Evolutionary conservation across 2,888 invertebrate genomes (phyloP).

Genomic region (Macrosoma leucophasiata): DNA sequence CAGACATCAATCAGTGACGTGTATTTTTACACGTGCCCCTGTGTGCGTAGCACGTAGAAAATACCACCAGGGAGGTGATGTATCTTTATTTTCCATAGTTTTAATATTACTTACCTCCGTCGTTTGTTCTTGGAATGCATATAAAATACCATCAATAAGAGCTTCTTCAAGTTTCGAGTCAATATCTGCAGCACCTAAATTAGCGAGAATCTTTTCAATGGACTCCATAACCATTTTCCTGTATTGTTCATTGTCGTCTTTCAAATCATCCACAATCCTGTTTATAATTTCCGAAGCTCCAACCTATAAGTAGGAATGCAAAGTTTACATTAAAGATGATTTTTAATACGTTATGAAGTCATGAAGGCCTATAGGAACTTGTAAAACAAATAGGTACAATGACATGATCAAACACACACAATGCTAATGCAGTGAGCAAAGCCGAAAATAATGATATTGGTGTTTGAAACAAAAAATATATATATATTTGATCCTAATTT

Average conservation of each 20-base stretch:
- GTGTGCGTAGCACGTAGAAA: too few species aligned
- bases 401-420: too few species aligned
- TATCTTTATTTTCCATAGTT: too few species aligned
- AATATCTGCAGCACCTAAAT: conserved; percentile 97
- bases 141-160: conserved; percentile 98
- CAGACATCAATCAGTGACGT: too few species aligned
- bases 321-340: too few species aligned
- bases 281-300: conserved; percentile 99
- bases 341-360: too few species aligned
- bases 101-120: conserved; percentile 85
- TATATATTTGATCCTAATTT: not conserved
- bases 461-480: not conserved
- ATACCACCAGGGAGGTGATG: too few species aligned
- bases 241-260: conserved; percentile 99
- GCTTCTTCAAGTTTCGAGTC: conserved; percentile 99
- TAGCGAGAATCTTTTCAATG: conserved; percentile 98
- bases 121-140: conserved; percentile 99
- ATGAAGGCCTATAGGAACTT: too few species aligned
- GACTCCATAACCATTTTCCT: conserved; percentile 99
- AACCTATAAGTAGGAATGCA: conserved; percentile 68
- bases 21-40: too few species aligned
- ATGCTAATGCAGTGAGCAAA: too few species aligned
- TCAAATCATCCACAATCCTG: conserved; percentile 98
- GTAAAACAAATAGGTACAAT: too few species aligned
- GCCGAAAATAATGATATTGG: too few species aligned